phyloP scores from a whole-genome alignment of 2,888 invertebrate species.

The Tachina fera region DNA sequence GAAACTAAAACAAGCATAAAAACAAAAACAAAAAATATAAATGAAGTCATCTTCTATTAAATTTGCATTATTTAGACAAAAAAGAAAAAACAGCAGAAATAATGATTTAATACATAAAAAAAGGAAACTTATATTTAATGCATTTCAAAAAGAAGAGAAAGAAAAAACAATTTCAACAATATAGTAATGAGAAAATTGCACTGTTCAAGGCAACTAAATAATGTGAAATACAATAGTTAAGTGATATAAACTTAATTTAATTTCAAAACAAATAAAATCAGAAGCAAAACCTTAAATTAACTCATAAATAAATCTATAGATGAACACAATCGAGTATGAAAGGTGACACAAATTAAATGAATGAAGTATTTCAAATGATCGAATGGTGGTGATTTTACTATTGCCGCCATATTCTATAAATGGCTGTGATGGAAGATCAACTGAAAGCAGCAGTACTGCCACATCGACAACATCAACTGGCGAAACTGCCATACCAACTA shows the following conservation, averaged over 20 bases:
- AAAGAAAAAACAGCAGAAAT: conserved; percentile 45
- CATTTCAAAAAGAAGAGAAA: conserved; percentile 59
- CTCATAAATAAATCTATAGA: neutral
- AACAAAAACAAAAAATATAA: neutral
- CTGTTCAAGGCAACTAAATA: conserved; percentile 33
- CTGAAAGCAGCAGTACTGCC: conserved; percentile 77
- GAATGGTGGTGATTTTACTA: conserved; percentile 84
- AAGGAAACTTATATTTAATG: conserved; percentile 60
- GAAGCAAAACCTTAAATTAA: neutral
- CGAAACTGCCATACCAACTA: conserved; percentile 80
- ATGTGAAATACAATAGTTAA: conserved; percentile 24
- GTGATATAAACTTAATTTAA: neutral
- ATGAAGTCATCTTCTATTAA: conserved; percentile 73
- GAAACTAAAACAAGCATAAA: conserved; percentile 18
- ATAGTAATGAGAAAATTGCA: conserved; percentile 48
- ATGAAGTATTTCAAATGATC: conserved; percentile 81
- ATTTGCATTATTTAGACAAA: conserved; percentile 61
- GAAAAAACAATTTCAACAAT: conserved; percentile 44
- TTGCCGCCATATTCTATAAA: conserved; percentile 82
- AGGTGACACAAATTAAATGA: conserved; percentile 60
- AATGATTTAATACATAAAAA: conserved; percentile 58
- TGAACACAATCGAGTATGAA: neutral
- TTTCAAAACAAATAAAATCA: neutral
- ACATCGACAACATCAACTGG: conserved; percentile 81
- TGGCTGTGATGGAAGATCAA: conserved; percentile 80